phyloP scores from a whole-genome alignment of 2,113 vertebrate genomes.

The Symphodus melops region DNA sequence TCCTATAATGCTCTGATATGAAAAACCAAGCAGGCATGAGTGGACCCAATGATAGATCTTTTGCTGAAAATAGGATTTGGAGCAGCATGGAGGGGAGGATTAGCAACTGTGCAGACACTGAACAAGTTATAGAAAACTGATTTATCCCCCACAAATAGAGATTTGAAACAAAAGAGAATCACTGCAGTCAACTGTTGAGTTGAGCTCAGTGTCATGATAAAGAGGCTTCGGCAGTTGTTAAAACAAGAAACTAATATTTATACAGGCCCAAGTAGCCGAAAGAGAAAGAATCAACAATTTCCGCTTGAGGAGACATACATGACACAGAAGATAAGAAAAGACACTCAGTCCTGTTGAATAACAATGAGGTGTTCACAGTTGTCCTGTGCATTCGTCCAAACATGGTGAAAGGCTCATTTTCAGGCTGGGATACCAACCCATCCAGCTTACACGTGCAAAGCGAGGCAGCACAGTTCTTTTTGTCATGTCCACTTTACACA shows the following conservation, averaged over 20 bases:
- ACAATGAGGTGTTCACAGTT: slow-evolving; percentile 55
- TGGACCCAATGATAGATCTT: not conserved
- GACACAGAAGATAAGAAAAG: slow-evolving; percentile 31
- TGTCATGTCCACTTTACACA: slow-evolving; percentile 34
- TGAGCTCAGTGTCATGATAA: slow-evolving; percentile 21
- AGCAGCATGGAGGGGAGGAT: slow-evolving; percentile 46
- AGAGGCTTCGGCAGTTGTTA: slow-evolving; percentile 19
- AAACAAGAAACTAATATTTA: slow-evolving; percentile 1
- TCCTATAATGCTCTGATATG: slow-evolving; percentile 32
- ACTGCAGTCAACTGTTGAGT: slow-evolving; percentile 14
- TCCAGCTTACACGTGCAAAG: slow-evolving; percentile 67
- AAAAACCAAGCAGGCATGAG: slow-evolving; percentile 27
- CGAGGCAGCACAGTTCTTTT: slow-evolving; percentile 36
- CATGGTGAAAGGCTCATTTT: slow-evolving; percentile 40
- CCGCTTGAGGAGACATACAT: not conserved
- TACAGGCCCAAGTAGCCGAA: slow-evolving; percentile 20
- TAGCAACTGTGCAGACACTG: slow-evolving; percentile 15
- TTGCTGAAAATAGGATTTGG: slow-evolving; percentile 2
- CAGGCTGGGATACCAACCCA: slow-evolving; percentile 48
- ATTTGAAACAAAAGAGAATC: slow-evolving; percentile 31
- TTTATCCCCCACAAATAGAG: not conserved
- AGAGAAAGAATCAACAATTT: slow-evolving; percentile 24
- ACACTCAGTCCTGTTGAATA: slow-evolving; percentile 43
- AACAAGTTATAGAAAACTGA: slow-evolving; percentile 41
- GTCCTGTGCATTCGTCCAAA: slow-evolving; percentile 35